Evolutionary conservation across 2,113 vertebrate species (phyloP).

Genomic region (Picathartes gymnocephalus): DNA sequence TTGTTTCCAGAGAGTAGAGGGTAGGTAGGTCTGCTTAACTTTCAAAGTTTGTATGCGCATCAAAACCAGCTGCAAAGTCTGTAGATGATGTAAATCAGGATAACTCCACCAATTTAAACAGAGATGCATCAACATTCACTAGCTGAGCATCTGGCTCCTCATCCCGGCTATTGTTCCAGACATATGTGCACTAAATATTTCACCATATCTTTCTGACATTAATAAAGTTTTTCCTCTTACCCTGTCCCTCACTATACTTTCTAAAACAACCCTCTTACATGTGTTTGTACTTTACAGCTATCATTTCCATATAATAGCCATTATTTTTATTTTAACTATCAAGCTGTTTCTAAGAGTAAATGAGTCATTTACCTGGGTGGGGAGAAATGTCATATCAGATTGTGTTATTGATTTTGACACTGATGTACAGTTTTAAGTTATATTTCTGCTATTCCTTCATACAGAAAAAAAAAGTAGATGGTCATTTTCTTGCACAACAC

Average conservation of each 20-base stretch:
- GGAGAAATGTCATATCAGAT: not conserved
- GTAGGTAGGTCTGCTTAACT: slow-evolving; percentile 7
- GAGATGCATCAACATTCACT: slow-evolving; percentile 36
- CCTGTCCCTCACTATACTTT: not conserved
- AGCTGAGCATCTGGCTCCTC: slow-evolving; percentile 53
- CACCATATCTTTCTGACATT: slow-evolving; percentile 39
- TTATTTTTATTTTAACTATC: slow-evolving; percentile 42
- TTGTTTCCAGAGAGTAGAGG: slow-evolving; percentile 50
- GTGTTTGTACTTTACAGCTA: slow-evolving; percentile 37
- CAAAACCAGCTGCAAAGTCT: slow-evolving; percentile 36
- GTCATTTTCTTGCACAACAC: not conserved
- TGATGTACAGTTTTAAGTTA: not conserved
- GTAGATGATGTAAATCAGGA: slow-evolving; percentile 39
- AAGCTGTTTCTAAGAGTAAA: not conserved
- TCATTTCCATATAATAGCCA: not conserved
- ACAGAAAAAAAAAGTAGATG: not conserved
- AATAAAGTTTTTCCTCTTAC: slow-evolving; percentile 32
- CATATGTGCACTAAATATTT: slow-evolving; percentile 52
- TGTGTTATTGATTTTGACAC: not conserved
- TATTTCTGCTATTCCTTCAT: not conserved
- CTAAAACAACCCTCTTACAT: slow-evolving; percentile 7
- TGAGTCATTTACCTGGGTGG: not conserved
- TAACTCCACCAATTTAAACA: slow-evolving; percentile 25
- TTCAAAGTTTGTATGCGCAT: not conserved
- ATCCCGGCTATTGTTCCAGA: slow-evolving; percentile 38